Evolutionary conservation across 1,140 invertebrate species (phyloP).

Genomic region (Bombyx mandarina): DNA sequence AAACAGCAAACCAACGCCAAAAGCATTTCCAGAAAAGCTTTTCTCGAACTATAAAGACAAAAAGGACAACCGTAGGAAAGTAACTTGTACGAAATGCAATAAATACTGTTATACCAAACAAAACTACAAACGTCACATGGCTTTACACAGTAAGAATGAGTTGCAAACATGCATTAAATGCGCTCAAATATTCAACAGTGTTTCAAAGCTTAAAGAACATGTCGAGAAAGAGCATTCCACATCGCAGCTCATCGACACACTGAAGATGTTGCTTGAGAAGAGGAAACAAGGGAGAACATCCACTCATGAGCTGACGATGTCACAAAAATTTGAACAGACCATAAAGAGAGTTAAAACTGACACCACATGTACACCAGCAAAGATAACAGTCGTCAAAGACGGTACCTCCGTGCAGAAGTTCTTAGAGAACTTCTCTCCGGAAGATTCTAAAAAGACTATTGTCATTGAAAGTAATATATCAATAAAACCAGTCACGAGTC

Average conservation of each 20-base stretch:
- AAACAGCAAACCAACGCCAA: slow-evolving; percentile 6
- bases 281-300: slow-evolving; percentile 17
- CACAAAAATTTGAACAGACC: slow-evolving; percentile 22
- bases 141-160: slow-evolving; percentile 29
- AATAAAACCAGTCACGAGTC: slow-evolving; percentile 17
- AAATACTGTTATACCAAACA: slow-evolving; percentile 52
- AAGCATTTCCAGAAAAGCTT: background rate
- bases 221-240: slow-evolving; percentile 33
- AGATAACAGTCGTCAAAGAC: slow-evolving; percentile 22
- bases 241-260: slow-evolving; percentile 47
- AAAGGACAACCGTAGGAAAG: slow-evolving; percentile 16
- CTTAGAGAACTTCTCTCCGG: slow-evolving; percentile 49
- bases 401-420: slow-evolving; percentile 46
- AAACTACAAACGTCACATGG: slow-evolving; percentile 49
- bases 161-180: slow-evolving; percentile 48
- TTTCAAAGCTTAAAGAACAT: slow-evolving; percentile 29
- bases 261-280: slow-evolving; percentile 43
- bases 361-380: slow-evolving; percentile 11
- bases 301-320: background rate
- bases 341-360: slow-evolving; percentile 32
- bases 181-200: slow-evolving; percentile 28
- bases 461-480: slow-evolving; percentile 20
- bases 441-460: slow-evolving; percentile 16
- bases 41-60: background rate
- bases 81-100: slow-evolving; percentile 44